Conservation (phyloP, 2,888 invertebrate genomes). For the Tetrapedia diversipes region DNA sequence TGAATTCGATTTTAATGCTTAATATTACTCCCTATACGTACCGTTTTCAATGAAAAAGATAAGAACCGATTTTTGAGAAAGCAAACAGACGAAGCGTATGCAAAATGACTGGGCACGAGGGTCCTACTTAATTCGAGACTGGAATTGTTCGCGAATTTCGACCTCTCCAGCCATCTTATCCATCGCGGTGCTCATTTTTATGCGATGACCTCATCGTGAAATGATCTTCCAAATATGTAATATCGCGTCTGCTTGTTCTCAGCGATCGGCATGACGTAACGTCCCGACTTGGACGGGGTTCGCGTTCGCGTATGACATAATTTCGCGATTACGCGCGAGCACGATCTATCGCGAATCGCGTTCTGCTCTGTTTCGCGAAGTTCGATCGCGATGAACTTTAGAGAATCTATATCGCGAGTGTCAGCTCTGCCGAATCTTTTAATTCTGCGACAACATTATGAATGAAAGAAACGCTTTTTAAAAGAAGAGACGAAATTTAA, state of each 20-base stretch:
- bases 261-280: slow-evolving; percentile 63
- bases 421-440: background rate
- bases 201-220: slow-evolving; percentile 41
- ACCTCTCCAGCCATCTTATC: slow-evolving; percentile 10
- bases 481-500: no score
- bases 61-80: background rate
- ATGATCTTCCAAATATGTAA: slow-evolving; percentile 64
- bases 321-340: slow-evolving; percentile 58
- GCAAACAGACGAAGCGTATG: slow-evolving; percentile 1
- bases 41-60: background rate
- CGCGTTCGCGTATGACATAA: slow-evolving; percentile 66
- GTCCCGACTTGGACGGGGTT: slow-evolving; percentile 38
- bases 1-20: no score
- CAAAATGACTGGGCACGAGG: background rate
- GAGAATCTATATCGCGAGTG: no score
- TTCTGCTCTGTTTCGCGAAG: slow-evolving; percentile 30
- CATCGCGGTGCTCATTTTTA: slow-evolving; percentile 27
- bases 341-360: slow-evolving; percentile 59
- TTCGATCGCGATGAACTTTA: slow-evolving; percentile 1
- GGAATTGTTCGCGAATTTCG: slow-evolving; percentile 11
- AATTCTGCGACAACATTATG: background rate
- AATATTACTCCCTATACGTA: no score
- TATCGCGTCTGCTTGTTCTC: slow-evolving; percentile 46
- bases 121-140: background rate
- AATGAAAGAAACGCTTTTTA: background rate